Base-by-base conservation (phyloP, 2,113 vertebrate genomes). In the Prolemur simus region DNA sequence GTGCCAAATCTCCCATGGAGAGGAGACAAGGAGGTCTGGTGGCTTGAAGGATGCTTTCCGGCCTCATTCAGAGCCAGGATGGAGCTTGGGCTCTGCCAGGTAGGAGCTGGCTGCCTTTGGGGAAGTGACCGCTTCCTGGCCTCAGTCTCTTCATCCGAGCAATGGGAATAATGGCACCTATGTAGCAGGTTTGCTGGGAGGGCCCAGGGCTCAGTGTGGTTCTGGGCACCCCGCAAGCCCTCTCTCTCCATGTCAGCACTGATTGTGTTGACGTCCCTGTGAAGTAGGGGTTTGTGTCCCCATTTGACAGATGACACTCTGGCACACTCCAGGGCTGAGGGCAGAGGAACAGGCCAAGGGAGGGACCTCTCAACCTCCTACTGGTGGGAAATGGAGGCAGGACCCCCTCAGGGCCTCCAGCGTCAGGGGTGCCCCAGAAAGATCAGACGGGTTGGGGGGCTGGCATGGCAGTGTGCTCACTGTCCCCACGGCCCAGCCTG, bases 101-200 rank as follows among this genome's bases (percentile, higher is more conserved):
- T 63, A 5, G 8, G 42, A 84, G n/a, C 29, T 21, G 64, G 39
- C 64, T 39, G 78, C 39, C 95, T 69, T 45, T 68, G 52, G n/a
- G 85, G 45, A 94, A 66, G 39, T 9, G 6, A 32, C 5, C 39
- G 6, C 37, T 2, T n/a, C 69, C 64, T 29, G 74, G 71, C 69
- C 71, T 95, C 73, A 20, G 56, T 89, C 37, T 86, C 63, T 37
- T 58, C 66, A 34, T 80, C 86, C 69, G 14, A 95, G 8, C 87
- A 91, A 94, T 91, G 71, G 73, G 85, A n/a, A 56, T 4, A 8
- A 66, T 8, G 63, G 18, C 5, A 21, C 39, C 5, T 17, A 14
- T 5, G 0, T 8, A n/a, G 20, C 8, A 39, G 15, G 14, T 63
- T 49, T 23, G 9, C 54, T 32, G 25, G 32, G 74, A 52, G 54